phyloP scores from a whole-genome alignment of 2,888 invertebrate species.

The Limnephilus lunatus region DNA sequence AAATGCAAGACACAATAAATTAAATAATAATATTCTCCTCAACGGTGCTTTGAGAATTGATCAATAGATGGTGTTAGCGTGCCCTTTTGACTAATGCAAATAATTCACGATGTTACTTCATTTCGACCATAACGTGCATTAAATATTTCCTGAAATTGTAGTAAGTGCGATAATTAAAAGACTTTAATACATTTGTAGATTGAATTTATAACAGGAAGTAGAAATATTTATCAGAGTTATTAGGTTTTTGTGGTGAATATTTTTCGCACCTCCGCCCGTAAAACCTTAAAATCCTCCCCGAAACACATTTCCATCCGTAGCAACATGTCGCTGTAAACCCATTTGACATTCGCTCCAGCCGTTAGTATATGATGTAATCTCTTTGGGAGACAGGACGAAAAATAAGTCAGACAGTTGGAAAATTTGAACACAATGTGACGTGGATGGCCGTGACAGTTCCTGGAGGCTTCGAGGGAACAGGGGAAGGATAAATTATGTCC shows the following conservation, averaged over 20 bases:
- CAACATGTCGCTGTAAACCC: conserved; percentile 64
- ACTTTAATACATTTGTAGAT: neutral
- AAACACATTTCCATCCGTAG: conserved; percentile 33
- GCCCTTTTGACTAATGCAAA: neutral
- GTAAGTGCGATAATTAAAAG: neutral
- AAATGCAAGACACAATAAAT: neutral
- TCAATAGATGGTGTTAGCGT: conserved; percentile 16
- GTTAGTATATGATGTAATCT: conserved; percentile 75
- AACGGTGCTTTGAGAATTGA: neutral
- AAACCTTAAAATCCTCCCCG: conserved; percentile 15
- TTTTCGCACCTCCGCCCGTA: conserved; percentile 14
- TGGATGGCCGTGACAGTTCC: conserved; percentile 49
- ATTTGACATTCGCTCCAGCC: conserved; percentile 78
- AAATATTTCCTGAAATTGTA: neutral
- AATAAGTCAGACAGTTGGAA: conserved; percentile 60
- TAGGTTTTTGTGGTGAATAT: neutral
- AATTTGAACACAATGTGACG: conserved; percentile 62
- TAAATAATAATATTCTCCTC: too few species aligned
- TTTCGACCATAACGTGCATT: neutral
- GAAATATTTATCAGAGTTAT: neutral
- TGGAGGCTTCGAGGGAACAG: conserved; percentile 15
- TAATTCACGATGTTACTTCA: neutral
- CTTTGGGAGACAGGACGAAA: conserved; percentile 66
- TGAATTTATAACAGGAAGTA: neutral
- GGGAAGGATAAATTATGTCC: conserved; percentile 45